These are phyloP conservation scores for Vireo griseus DNA, from an alignment of 2,797 vertebrate species.

Conservation along the genomic window DNA sequence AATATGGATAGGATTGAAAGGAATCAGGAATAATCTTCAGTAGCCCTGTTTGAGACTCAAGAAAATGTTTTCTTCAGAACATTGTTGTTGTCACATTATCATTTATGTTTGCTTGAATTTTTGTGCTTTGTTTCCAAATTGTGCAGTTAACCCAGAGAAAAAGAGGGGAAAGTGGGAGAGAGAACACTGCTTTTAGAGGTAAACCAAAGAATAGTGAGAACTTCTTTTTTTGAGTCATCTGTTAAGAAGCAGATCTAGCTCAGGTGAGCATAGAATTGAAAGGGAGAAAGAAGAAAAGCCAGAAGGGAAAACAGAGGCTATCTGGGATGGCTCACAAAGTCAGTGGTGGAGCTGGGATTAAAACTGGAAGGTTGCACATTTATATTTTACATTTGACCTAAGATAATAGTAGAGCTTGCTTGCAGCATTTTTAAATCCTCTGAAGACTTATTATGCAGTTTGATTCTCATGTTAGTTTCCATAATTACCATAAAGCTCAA, in stretches of 20 bases:
- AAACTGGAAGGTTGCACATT: not conserved
- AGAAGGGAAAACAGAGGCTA: not conserved
- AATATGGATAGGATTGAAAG: not conserved
- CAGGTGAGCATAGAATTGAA: not conserved
- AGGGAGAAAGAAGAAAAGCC: not conserved
- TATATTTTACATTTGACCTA: conserved; percentile 20
- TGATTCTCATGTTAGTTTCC: conserved; percentile 27
- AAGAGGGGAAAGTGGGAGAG: not conserved
- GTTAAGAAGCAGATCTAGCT: not conserved
- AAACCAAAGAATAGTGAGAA: not conserved
- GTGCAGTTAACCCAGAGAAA: not conserved
- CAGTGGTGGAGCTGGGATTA: not conserved
- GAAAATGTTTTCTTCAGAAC: not conserved
- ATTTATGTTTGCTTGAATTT: not conserved
- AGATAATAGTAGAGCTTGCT: not conserved
- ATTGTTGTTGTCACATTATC: not conserved
- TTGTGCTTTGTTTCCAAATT: not conserved
- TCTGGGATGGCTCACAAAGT: not conserved
- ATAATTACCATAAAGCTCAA: conserved; percentile 29
- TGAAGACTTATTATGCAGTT: conserved; percentile 15
- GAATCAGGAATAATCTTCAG: not conserved
- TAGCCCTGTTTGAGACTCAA: not conserved
- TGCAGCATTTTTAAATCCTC: not conserved
- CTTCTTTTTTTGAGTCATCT: not conserved
- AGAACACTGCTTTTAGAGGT: not conserved